These are phyloP conservation scores for Colostygia pectinataria DNA, from an alignment of 2,888 invertebrate genomes.

Conservation along the genomic window DNA sequence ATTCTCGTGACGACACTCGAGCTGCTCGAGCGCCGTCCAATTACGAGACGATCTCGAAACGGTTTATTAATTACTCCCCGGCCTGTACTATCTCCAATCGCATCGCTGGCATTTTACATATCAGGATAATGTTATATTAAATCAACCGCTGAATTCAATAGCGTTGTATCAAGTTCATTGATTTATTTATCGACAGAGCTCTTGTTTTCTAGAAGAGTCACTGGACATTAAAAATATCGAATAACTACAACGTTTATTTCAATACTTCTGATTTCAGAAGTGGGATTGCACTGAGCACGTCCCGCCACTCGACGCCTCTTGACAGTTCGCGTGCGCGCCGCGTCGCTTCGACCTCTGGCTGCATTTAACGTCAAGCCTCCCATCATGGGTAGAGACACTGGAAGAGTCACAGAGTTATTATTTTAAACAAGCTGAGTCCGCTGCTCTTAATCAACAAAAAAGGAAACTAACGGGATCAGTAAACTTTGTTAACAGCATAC, in stretches of 20 bases:
- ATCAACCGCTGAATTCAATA: not conserved
- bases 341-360: conserved; percentile 32
- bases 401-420: conserved; percentile 19
- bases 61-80: conserved; percentile 63
- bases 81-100: conserved; percentile 46
- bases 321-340: conserved; percentile 48
- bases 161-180: not conserved
- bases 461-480: too few species aligned
- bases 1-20: conserved; percentile 53
- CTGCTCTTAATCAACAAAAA: too few species aligned
- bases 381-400: conserved; percentile 6
- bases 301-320: conserved; percentile 60
- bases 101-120: conserved; percentile 26
- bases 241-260: conserved; percentile 14
- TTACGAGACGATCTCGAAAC: conserved; percentile 60
- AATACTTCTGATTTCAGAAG: conserved; percentile 31
- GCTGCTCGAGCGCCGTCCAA: conserved; percentile 67
- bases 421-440: too few species aligned
- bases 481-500: too few species aligned
- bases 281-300: conserved; percentile 62
- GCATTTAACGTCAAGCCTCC: conserved; percentile 48
- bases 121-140: conserved; percentile 7
- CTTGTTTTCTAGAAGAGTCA: not conserved
- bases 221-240: not conserved
- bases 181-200: not conserved